phyloP scores from a whole-genome alignment of 2,797 vertebrate genomes.

The Spheniscus humboldti region DNA sequence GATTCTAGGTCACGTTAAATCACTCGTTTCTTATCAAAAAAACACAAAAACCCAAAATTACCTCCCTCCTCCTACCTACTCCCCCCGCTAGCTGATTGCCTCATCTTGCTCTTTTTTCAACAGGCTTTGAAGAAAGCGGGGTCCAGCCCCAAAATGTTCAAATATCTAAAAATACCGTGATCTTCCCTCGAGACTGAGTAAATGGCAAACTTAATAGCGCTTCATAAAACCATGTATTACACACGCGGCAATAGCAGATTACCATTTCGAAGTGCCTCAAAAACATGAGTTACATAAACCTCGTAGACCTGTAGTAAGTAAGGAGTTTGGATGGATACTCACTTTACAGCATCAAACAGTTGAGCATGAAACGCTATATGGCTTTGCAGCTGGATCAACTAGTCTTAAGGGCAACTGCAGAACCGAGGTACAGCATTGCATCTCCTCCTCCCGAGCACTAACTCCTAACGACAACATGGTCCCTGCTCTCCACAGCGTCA shows the following conservation, averaged over 20 bases:
- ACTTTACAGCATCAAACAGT: neutral
- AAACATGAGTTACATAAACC: neutral
- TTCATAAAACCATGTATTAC: neutral
- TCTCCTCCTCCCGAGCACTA: neutral
- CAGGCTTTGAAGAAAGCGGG: neutral
- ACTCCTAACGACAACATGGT: fast-evolving
- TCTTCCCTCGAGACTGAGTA: neutral
- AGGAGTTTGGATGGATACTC: neutral
- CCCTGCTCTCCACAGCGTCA: fast-evolving
- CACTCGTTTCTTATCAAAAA: neutral
- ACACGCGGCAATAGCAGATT: neutral
- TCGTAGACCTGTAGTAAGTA: neutral
- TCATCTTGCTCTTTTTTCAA: neutral
- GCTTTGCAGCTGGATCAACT: neutral
- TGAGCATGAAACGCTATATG: fast-evolving
- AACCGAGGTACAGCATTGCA: neutral
- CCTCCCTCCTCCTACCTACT: neutral
- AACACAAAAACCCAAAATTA: neutral
- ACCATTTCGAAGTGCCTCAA: neutral
- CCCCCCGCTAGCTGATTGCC: neutral
- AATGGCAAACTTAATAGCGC: neutral
- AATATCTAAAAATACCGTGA: neutral
- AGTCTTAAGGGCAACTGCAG: neutral
- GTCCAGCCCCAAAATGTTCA: neutral
- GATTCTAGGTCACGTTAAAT: neutral